These are phyloP conservation scores for Microctonus hyperodae DNA, from an alignment of 2,888 invertebrate genomes.

Conservation along the genomic window DNA sequence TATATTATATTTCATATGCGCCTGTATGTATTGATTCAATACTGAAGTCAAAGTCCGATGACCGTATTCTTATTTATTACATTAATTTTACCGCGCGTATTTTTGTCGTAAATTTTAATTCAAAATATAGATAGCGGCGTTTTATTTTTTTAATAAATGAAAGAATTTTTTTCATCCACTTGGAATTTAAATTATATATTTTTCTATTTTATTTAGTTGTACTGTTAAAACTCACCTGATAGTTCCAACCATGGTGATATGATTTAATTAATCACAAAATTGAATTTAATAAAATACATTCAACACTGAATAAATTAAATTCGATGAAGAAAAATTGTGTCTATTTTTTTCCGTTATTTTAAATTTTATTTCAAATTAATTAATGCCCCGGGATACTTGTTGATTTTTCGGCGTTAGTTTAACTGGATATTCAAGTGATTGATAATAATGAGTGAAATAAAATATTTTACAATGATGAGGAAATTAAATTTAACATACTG, in stretches of 20 bases:
- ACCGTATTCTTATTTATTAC: conserved; percentile 11
- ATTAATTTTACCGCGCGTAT: not conserved
- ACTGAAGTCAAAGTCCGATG: conserved; percentile 29
- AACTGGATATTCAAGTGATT: too few relatives aligned
- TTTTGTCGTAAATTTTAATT: not conserved
- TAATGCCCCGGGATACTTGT: too few relatives aligned
- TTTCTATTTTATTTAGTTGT: not conserved
- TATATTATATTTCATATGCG: not conserved
- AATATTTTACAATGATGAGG: not conserved
- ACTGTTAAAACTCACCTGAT: conserved; percentile 42
- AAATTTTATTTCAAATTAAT: not conserved
- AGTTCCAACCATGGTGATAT: conserved; percentile 50
- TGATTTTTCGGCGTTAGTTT: too few relatives aligned
- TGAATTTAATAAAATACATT: too few relatives aligned
- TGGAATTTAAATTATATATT: too few relatives aligned
- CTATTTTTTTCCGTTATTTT: not conserved
- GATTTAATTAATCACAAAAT: too few relatives aligned
- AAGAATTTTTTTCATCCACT: too few relatives aligned
- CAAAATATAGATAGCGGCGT: not conserved
- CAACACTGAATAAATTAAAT: not conserved
- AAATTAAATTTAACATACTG: conserved; percentile 31
- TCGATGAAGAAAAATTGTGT: not conserved
- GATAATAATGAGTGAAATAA: not conserved
- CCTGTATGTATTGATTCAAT: conserved; percentile 12
- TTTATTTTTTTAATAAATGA: too few relatives aligned